Base-by-base conservation (phyloP, 1,140 invertebrate genomes). In the Acyrthosiphon pisum region DNA sequence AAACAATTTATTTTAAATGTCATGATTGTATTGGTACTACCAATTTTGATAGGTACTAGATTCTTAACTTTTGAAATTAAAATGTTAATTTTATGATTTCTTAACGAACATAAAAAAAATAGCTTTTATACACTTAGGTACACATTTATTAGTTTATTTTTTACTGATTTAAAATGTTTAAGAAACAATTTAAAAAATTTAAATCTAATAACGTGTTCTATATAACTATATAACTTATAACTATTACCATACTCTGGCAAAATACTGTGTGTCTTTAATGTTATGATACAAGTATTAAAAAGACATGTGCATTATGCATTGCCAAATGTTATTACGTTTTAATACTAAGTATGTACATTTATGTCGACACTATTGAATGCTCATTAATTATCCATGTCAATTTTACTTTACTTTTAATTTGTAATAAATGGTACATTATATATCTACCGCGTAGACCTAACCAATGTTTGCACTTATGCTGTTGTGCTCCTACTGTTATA, bases 261-360 rank as follows among this genome's bases (percentile, higher is more conserved):
- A 76, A 76, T 76, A 76, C 60, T n/a, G 14, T 9, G 44, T 44
- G 44, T 44, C 44, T n/a, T n/a, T n/a, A 44, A 7, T 68, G 30
- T n/a, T n/a, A n/a, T n/a, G n/a, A n/a, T n/a, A n/a, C n/a, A n/a
- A n/a, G n/a, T n/a, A n/a, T n/a, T n/a, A n/a, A n/a, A 35, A 6
- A 76, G 11, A 76, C 14, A n/a, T n/a, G 56, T 60, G 56, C 53
- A 26, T 11, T 60, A 6, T 68, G 60, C 30, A 68, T 68, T n/a
- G 30, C 60, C 60, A 68, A 68, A n/a, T 68, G n/a, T 68, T 68
- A n/a, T n/a, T 68, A 68, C 60, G 60, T 68, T 68, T 68, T 68
- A 68, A 68, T n/a, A 68, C 18, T 68, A 68, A 68, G n/a, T 30
- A 76, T n/a, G 60, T 76, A 18, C 60, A 76, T 76, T 76, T n/a